A percentile compares a stretch with the other conserved stretches of the same genome.
Conservation (phyloP, 2,888 invertebrate genomes). For the Cephus rjabovi region DNA sequence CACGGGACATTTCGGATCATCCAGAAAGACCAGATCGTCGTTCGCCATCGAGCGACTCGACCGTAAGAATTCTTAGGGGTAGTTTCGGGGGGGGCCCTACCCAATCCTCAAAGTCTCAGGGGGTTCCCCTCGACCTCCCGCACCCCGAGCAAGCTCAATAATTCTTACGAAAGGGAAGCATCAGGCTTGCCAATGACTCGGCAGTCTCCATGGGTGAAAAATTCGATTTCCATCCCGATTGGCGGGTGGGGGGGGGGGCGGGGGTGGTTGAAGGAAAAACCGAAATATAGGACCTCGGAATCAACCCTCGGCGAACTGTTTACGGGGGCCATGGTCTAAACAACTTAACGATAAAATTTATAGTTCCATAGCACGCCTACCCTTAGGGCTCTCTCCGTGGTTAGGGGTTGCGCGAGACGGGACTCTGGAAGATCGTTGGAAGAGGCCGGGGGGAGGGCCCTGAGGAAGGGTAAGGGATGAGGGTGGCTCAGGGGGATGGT, state of each 20-base stretch:
- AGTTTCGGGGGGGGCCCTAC: neutral
- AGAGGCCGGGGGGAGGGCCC: constrained; percentile 22
- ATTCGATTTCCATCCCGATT: constrained; percentile 33
- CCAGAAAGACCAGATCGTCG: neutral
- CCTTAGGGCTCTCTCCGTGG: constrained; percentile 28
- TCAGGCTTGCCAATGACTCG: neutral
- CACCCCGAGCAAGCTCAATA: neutral
- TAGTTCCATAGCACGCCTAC: constrained; percentile 64
- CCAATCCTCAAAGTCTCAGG: neutral
- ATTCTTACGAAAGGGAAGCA: neutral
- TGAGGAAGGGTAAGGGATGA: constrained; percentile 19
- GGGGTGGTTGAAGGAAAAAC: constrained; percentile 10
- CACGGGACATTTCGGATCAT: neutral
- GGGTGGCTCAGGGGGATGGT: constrained; percentile 14
- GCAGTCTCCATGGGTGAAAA: constrained; percentile 17
- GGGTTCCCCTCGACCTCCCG: neutral
- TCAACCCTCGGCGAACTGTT: constrained; percentile 54
- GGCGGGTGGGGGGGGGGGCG: constrained; percentile 9
- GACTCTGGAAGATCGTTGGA: constrained; percentile 4
- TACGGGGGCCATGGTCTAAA: constrained; percentile 62
- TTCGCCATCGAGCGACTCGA: neutral
- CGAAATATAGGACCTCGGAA: constrained; percentile 46
- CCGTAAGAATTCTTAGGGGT: neutral
- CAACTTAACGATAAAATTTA: constrained; percentile 67
- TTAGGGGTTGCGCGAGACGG: constrained; percentile 7